Evolutionary conservation across 2,888 invertebrate species (phyloP).

Genomic region (Drosophila nigritarsus): DNA sequence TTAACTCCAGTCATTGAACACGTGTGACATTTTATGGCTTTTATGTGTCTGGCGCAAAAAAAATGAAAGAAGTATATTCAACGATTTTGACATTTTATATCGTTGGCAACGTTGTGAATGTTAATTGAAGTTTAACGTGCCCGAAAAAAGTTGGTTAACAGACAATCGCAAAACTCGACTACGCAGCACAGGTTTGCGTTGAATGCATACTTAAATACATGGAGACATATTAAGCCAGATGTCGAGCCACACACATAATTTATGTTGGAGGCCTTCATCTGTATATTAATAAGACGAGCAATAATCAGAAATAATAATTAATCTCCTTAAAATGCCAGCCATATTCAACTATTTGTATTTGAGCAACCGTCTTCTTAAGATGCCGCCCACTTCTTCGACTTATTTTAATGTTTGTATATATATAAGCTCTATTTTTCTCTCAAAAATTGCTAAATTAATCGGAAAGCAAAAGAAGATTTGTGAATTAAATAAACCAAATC

Average conservation of each 20-base stretch:
- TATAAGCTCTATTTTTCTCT: no score
- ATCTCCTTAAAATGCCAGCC: background rate
- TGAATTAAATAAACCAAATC: background rate
- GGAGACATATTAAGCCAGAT: background rate
- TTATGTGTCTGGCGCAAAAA: conserved; percentile 54
- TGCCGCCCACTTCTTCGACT: background rate
- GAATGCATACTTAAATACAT: conserved; percentile 7
- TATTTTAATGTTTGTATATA: background rate
- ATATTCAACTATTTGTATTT: background rate
- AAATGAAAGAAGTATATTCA: conserved; percentile 16
- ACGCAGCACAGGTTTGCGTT: background rate
- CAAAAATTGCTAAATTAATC: no score
- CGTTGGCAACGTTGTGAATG: conserved; percentile 36
- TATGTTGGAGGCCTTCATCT: background rate
- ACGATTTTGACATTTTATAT: conserved; percentile 45
- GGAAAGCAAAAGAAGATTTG: background rate
- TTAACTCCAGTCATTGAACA: conserved; percentile 31
- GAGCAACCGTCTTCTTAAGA: background rate
- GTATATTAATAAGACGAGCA: background rate
- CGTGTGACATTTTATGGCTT: conserved; percentile 65
- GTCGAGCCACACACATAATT: background rate
- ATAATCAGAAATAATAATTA: background rate
- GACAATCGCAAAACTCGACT: conserved; percentile 1
- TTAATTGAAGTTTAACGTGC: conserved; percentile 62
- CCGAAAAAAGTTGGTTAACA: conserved; percentile 13